Conservation (phyloP, 2,113 vertebrate species). For the Cisticola juncidis region DNA sequence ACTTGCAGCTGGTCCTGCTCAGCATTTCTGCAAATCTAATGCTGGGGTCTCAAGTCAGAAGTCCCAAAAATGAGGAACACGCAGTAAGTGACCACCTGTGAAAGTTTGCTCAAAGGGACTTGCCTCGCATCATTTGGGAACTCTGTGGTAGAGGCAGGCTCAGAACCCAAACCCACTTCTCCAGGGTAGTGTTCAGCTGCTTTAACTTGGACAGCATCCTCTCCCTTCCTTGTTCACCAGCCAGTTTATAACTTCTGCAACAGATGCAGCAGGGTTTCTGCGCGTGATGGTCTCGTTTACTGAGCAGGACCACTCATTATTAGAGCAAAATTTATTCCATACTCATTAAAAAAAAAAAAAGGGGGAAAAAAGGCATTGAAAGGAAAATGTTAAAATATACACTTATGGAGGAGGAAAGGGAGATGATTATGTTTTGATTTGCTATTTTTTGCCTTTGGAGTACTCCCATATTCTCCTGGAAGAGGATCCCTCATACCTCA, state of each 20-base stretch:
- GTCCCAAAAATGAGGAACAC: constrained; percentile 50
- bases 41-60: neutral
- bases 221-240: constrained; percentile 18
- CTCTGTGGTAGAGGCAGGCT: constrained; percentile 50
- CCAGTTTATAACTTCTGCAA: constrained; percentile 24
- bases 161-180: constrained; percentile 66
- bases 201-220: constrained; percentile 24
- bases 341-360: neutral
- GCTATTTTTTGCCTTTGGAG: neutral
- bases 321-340: neutral
- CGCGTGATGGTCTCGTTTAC: neutral
- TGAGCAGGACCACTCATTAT: neutral
- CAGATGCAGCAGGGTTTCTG: constrained; percentile 8
- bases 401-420: neutral
- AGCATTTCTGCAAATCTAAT: constrained; percentile 46
- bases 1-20: constrained; percentile 14
- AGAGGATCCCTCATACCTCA: accelerated
- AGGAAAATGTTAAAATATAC: neutral
- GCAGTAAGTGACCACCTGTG: constrained; percentile 45
- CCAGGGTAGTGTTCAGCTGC: constrained; percentile 22
- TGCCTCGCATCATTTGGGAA: constrained; percentile 56
- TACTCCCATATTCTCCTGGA: neutral
- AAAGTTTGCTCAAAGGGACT: constrained; percentile 51
- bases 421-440: neutral
- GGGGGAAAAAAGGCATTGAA: neutral